Evolutionary conservation across 2,888 invertebrate genomes (phyloP), one percentile per base, ranked within the genome.

Genomic region (Lagria hirta): DNA sequence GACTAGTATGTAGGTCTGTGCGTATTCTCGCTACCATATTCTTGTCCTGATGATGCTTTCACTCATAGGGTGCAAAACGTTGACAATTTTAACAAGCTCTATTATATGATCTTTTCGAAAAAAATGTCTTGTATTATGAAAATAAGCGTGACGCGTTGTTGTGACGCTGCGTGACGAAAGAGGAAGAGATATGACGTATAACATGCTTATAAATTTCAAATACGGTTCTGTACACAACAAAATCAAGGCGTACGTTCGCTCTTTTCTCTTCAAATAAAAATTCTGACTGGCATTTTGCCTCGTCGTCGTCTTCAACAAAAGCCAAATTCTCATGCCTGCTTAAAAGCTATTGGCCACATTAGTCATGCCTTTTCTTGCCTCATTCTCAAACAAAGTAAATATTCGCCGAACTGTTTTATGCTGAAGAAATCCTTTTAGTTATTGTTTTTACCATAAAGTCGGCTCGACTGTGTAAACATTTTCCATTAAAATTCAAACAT

Each of bases 311-410:
- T n/a, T n/a, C 47, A 56, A 65, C 62, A 64, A 65, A 61, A 61
- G 61, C 46, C 50, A 55, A 56, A 62, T 65, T 69, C 66, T 68
- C 67, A 66, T 66, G 66, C 60, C 64, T 67, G 63, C 69, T 67
- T 68, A 65, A 64, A 64, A 62, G 63, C 64, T 67, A 65, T 66
- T 65, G 66, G 64, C 49, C 62, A 61, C 56, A 61, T 68, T 65
- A 58, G 66, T 58, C 51, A 58, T 61, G 65, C 54, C 52, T 48
- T 50, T 66, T 66, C 61, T 69, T 64, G 57, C 45, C 41, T 52
- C 30, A 42, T 44, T 36, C 13, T 7, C 30, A 18, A 44, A 35
- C 53, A 55, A 55, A 52, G 60, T 58, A 60, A 62, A 62, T 59
- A 62, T 54, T 54, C 49, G 49, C 48, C 50, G 54, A 51, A 51